Percentiles rank a stretch among this genome's conserved stretches.
These are phyloP conservation scores for Otis tarda DNA, from an alignment of 2,113 vertebrate species.

Conservation along the genomic window DNA sequence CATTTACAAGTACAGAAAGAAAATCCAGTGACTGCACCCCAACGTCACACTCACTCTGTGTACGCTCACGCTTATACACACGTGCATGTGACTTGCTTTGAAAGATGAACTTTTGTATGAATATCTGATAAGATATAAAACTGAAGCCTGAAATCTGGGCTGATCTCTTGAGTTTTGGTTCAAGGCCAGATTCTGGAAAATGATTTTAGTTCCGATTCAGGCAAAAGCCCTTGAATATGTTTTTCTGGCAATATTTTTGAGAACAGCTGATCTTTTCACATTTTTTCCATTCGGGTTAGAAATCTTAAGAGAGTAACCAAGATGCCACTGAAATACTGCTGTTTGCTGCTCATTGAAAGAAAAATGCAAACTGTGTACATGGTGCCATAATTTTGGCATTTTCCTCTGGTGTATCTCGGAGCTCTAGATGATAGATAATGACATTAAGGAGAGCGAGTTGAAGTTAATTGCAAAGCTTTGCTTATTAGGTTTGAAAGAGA, in stretches of 20 bases:
- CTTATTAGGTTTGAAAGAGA: conserved; percentile 60
- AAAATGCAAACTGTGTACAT: not conserved
- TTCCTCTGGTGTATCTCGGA: not conserved
- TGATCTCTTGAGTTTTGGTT: not conserved
- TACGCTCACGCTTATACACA: not conserved
- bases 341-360: not conserved
- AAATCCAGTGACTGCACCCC: not conserved
- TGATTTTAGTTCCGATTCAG: conserved; percentile 4
- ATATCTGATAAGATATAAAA: not conserved
- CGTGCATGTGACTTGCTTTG: not conserved
- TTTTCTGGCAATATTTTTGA: conserved; percentile 45
- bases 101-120: not conserved
- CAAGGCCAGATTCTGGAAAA: conserved; percentile 44
- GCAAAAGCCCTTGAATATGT: conserved; percentile 35
- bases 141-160: not conserved
- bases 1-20: not conserved
- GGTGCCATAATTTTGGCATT: not conserved
- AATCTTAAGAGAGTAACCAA: conserved; percentile 11
- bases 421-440: conserved; percentile 16
- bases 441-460: conserved; percentile 25
- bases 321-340: conserved; percentile 48
- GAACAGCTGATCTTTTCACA: conserved; percentile 63
- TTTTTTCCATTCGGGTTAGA: conserved; percentile 59
- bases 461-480: conserved; percentile 51
- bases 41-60: not conserved